Conservation (phyloP, 1,140 invertebrate species). For the Ceratosolen fusciceps region DNA sequence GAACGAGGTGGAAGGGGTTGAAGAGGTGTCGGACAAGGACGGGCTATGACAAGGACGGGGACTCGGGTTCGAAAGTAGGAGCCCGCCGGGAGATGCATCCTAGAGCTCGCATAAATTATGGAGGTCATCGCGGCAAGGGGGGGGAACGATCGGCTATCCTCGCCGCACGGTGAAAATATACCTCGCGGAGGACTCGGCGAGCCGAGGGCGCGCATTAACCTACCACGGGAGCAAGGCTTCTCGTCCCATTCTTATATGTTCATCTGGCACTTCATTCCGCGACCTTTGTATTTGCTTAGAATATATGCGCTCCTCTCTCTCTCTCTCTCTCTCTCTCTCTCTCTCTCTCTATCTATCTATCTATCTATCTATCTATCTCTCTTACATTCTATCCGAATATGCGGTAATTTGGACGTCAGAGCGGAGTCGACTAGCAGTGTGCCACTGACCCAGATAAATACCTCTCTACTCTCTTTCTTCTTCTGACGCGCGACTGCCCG, state of each 20-base stretch:
- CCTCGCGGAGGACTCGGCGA: neutral
- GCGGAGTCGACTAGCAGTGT: conserved; percentile 56
- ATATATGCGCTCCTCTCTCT: neutral
- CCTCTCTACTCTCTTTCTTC: conserved; percentile 64
- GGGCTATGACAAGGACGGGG: conserved; percentile 63
- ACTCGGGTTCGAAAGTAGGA: neutral
- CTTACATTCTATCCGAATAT: conserved; percentile 60
- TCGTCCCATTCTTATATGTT: too few species aligned
- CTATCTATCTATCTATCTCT: neutral
- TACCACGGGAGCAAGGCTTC: too few species aligned
- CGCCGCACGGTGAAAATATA: neutral
- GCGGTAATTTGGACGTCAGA: conserved; percentile 64
- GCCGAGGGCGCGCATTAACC: neutral
- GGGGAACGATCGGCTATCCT: neutral
- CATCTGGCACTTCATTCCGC: conserved; percentile 14
- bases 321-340: neutral
- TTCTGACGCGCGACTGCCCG: conserved; percentile 3
- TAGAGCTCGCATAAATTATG: neutral
- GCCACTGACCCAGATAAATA: conserved; percentile 70
- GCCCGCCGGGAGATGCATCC: neutral
- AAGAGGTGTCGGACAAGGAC: conserved; percentile 64
- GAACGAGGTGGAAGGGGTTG: conserved; percentile 62
- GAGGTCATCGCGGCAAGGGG: neutral
- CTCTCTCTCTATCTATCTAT: neutral
- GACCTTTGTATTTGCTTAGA: neutral